These are phyloP conservation scores for Pangasius djambal DNA, from an alignment of 2,797 vertebrate genomes.

Conservation along the genomic window DNA sequence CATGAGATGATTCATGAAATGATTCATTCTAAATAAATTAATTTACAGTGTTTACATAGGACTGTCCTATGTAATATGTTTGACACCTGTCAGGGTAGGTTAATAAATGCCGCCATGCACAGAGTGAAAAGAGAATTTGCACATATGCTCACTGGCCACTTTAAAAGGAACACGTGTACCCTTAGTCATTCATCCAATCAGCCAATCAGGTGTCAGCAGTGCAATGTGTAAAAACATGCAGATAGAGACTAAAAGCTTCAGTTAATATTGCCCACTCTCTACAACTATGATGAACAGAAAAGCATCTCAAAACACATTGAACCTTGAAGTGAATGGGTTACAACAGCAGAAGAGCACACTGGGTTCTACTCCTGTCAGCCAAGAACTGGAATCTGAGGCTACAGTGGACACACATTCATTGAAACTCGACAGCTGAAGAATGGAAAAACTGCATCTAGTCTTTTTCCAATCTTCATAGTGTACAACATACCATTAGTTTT, in stretches of 20 bases:
- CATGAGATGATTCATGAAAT: not conserved
- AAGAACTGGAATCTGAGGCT: not conserved
- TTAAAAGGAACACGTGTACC: not conserved
- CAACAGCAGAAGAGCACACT: not conserved
- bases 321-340: not conserved
- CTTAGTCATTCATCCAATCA: not conserved
- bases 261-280: not conserved
- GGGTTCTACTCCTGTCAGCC: not conserved
- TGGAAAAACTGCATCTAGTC: not conserved
- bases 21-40: not conserved
- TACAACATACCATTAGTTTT: not conserved
- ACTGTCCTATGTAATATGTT: not conserved
- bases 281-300: not conserved
- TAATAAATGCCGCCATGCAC: not conserved
- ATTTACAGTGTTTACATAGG: not conserved
- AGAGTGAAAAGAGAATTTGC: not conserved
- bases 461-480: not conserved
- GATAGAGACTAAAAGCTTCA: not conserved
- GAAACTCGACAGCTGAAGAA: not conserved
- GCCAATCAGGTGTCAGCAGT: not conserved
- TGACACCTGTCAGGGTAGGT: not conserved
- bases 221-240: not conserved
- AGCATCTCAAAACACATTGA: not conserved
- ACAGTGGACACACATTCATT: not conserved
- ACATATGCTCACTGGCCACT: not conserved